A percentile compares a stretch with the other conserved stretches of the same genome.
These are phyloP conservation scores for Leptodactylus fallax DNA, from an alignment of 2,797 vertebrate genomes.

Conservation along the genomic window DNA sequence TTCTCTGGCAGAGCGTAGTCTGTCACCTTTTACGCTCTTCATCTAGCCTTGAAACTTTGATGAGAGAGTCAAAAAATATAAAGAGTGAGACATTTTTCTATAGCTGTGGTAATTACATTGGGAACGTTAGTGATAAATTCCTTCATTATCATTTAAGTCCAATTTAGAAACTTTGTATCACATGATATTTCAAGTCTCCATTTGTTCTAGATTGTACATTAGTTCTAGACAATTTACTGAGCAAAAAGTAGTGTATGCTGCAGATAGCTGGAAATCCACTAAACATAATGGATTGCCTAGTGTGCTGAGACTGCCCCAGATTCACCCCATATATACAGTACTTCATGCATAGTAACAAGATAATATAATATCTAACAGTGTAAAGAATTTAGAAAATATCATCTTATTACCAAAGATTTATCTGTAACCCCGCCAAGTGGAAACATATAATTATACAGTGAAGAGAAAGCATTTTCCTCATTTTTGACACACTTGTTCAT, in stretches of 20 bases:
- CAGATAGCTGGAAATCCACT: background rate
- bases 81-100: background rate
- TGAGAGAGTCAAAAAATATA: too few relatives aligned
- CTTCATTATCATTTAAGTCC: background rate
- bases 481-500: background rate
- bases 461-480: background rate
- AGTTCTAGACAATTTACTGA: background rate
- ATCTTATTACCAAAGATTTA: background rate
- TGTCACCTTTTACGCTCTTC: too few relatives aligned
- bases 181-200: slow-evolving; percentile 25
- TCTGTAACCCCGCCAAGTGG: background rate
- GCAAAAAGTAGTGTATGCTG: background rate
- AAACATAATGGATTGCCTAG: background rate
- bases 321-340: background rate
- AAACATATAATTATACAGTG: background rate
- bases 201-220: slow-evolving; percentile 18
- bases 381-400: background rate
- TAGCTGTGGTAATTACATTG: slow-evolving; percentile 14
- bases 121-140: slow-evolving; percentile 24
- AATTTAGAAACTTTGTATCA: slow-evolving; percentile 19
- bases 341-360: background rate
- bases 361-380: background rate
- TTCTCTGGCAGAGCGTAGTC: too few relatives aligned
- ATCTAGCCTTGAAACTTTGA: too few relatives aligned
- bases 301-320: background rate